Evolutionary conservation across 23 tunicate genomes (phyloP).

Genomic region (Phallusia fumigata): DNA sequence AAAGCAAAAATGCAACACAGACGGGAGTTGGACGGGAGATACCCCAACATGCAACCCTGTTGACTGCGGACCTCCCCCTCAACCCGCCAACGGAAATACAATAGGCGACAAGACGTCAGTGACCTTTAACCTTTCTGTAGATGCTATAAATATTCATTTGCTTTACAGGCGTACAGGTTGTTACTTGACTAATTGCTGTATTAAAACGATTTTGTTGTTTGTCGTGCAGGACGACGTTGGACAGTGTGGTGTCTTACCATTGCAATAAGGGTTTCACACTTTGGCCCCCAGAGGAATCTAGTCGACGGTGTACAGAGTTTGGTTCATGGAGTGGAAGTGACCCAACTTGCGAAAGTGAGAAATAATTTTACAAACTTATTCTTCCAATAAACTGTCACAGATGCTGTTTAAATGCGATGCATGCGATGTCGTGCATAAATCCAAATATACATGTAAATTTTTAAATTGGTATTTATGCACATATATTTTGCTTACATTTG

Average conservation of each 20-base stretch:
- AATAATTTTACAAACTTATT: not conserved
- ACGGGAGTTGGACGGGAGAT: constrained; percentile 68
- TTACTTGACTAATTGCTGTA: not conserved
- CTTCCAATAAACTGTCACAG: too few species aligned
- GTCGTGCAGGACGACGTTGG: constrained; percentile 41
- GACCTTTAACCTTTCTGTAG: not conserved
- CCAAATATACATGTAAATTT: too few species aligned
- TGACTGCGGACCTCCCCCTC: constrained; percentile 72
- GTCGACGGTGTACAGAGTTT: constrained; percentile 49
- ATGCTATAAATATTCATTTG: not conserved
- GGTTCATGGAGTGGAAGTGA: constrained; percentile 81
- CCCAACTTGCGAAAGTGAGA: constrained; percentile 55
- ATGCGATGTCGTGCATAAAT: too few species aligned
- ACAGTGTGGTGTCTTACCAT: constrained; percentile 46
- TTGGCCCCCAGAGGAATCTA: constrained; percentile 30
- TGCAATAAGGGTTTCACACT: constrained; percentile 71
- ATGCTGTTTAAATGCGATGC: too few species aligned
- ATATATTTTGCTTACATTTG: too few species aligned
- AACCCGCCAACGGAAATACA: constrained; percentile 47
- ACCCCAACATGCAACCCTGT: constrained; percentile 66
- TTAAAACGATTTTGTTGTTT: not conserved
- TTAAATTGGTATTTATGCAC: too few species aligned
- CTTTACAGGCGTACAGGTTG: too few species aligned
- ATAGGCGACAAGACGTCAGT: constrained; percentile 37
- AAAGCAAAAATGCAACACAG: constrained; percentile 46